Evolutionary conservation across 2,113 vertebrate species (phyloP).

Genomic region (Rhombomys opimus): DNA sequence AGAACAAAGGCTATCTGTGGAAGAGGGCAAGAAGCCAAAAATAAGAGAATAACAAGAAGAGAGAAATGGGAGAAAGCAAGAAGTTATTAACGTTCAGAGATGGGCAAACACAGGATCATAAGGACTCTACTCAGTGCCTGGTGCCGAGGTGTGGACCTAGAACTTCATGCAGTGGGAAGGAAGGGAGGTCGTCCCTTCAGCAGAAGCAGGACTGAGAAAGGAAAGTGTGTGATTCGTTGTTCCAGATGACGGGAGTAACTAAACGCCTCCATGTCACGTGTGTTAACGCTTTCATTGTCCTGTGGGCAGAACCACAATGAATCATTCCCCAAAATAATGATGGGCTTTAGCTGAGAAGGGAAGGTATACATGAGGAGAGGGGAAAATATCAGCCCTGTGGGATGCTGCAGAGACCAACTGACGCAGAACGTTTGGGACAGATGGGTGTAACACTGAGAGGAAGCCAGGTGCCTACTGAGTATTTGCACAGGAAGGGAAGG

Average conservation of each 20-base stretch:
- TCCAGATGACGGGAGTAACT: not conserved
- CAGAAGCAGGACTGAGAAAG: not conserved
- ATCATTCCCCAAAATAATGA: not conserved
- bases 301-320: not conserved
- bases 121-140: not conserved
- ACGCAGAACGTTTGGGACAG: not conserved
- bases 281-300: not conserved
- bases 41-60: not conserved
- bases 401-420: not conserved
- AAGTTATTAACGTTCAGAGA: not conserved
- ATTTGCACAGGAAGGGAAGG: not conserved
- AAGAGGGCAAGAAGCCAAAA: not conserved
- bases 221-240: not conserved
- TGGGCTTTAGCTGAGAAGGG: not conserved
- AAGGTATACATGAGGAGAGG: not conserved
- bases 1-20: no score
- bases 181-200: no score
- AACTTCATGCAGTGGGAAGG: accelerated
- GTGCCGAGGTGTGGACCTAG: not conserved
- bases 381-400: not conserved
- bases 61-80: not conserved
- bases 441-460: slow-evolving; percentile 24
- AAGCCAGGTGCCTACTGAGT: slow-evolving; percentile 7
- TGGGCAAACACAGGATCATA: not conserved
- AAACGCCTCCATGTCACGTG: not conserved